A percentile compares a stretch with the other conserved stretches of the same genome.
These are phyloP conservation scores for Sphyrna mokarran DNA, from an alignment of 2,113 vertebrate genomes.

Conservation along the genomic window DNA sequence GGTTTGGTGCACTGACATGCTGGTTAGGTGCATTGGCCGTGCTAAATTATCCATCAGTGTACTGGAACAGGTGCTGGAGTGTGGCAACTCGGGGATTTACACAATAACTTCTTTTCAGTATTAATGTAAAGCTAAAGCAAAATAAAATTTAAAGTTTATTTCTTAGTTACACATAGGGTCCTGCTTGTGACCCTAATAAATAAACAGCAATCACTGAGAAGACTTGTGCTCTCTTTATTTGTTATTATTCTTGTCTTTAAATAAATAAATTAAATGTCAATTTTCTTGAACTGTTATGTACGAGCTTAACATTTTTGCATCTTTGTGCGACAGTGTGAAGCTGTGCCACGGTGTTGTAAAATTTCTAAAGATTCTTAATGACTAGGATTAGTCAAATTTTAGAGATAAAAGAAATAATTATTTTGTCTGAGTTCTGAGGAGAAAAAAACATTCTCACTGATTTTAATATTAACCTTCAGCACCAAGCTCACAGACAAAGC, in stretches of 20 bases:
- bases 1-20: too few relatives aligned
- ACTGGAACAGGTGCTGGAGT: too few relatives aligned
- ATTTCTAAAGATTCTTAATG: neutral
- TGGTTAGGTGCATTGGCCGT: too few relatives aligned
- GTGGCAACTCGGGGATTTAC: too few relatives aligned
- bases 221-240: neutral
- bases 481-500: neutral
- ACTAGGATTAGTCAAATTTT: neutral
- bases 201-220: neutral
- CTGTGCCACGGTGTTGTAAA: neutral
- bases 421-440: conserved; percentile 1
- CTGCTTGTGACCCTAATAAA: too few relatives aligned
- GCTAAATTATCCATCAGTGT: too few relatives aligned
- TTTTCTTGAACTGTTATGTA: neutral
- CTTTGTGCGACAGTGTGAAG: neutral
- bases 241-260: neutral
- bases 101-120: too few relatives aligned
- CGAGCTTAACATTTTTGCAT: neutral
- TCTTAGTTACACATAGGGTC: too few relatives aligned
- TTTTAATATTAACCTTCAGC: neutral
- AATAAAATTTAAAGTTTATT: too few relatives aligned
- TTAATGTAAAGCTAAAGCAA: too few relatives aligned
- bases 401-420: neutral
- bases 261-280: neutral
- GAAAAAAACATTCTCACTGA: neutral